Base-by-base conservation (phyloP, 2,113 vertebrate genomes). In the Thunnus thynnus region DNA sequence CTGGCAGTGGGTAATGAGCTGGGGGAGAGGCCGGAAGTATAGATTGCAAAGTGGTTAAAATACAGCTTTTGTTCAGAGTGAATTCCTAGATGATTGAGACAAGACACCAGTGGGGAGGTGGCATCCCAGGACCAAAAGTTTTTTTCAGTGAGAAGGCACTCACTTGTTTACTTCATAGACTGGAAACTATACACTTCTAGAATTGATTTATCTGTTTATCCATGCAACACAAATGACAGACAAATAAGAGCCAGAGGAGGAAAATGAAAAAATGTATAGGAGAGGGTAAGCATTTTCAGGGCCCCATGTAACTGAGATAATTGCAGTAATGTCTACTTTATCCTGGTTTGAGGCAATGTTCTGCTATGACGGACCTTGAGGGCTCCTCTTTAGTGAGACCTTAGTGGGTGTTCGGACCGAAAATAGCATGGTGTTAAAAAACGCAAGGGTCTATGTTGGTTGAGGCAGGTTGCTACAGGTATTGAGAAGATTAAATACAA, bases 1-100 rank as follows among this genome's bases (percentile, higher is more conserved):
- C 79, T 79, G 89, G 86, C 76, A 76, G 78, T 56, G 66, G 86
- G 79, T 88, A 89, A 91, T 84, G 87, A 87, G 82, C 80, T 71
- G 22, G 56, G 14, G 90, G 57, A 82, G 71, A 88, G 72, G 79
- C 65, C 77, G 27, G 87, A 82, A 81, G 88, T 81, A 79, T 70
- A 20, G 64, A 79, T 84, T 86, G 76, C 82, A 76, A 86, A 83
- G 69, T 65, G 83, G 61, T 78, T 82, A 46, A 84, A 86, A 82
- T 55, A 25, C 48, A 57, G 52, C 70, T 85, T 70, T 76, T 80
- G 80, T 78, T 83, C 16, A 5, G 63, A 66, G 66, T 47, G 36
- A 83, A 90, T 82, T 86, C 72, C 67, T 72, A 67, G 82, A 84
- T 84, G 81, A 61, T 55, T 57, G 44, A 67, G 83, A 84, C 78